Evolutionary conservation across 2,888 invertebrate genomes (phyloP).

Genomic region (Lissocephala sabroskyi): DNA sequence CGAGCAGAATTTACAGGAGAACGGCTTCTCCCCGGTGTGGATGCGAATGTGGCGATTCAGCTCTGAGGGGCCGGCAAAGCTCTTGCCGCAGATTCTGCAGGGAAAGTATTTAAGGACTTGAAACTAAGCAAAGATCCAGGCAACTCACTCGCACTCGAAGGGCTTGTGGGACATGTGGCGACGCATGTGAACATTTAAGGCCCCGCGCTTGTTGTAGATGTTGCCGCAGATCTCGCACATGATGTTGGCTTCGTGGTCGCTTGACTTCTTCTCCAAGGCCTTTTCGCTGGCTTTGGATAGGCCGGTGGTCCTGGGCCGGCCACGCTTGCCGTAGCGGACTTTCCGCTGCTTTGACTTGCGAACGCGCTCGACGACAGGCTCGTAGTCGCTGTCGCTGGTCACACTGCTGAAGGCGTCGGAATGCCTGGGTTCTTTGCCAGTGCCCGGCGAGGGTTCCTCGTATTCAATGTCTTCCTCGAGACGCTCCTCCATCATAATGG

Average conservation of each 20-base stretch:
- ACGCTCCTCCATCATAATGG: slow-evolving; percentile 47
- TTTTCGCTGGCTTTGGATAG: slow-evolving; percentile 11
- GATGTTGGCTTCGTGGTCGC: slow-evolving; percentile 52
- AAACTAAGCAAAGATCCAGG: not conserved
- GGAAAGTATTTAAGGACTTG: not conserved
- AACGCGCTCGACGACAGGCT: slow-evolving; percentile 39
- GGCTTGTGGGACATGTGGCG: slow-evolving; percentile 70
- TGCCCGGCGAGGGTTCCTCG: not conserved
- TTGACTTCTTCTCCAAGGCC: slow-evolving; percentile 6
- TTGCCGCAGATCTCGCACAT: slow-evolving; percentile 72
- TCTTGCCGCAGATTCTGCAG: slow-evolving; percentile 64
- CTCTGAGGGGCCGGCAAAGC: slow-evolving; percentile 70
- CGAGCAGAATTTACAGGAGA: slow-evolving; percentile 69
- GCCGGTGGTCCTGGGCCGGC: slow-evolving; percentile 34
- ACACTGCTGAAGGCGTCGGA: not conserved
- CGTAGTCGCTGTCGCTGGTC: slow-evolving; percentile 52
- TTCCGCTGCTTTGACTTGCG: slow-evolving; percentile 46
- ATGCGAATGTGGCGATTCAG: slow-evolving; percentile 70
- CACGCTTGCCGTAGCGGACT: slow-evolving; percentile 35
- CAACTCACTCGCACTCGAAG: slow-evolving; percentile 69
- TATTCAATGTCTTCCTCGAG: slow-evolving; percentile 35
- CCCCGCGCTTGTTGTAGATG: slow-evolving; percentile 67
- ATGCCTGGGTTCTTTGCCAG: slow-evolving; percentile 12
- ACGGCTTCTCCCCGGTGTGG: slow-evolving; percentile 71
- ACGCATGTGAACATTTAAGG: slow-evolving; percentile 71